Evolutionary conservation across 1,140 invertebrate genomes (phyloP), one percentile per base, ranked within the genome.

Genomic region (Euborellia annulipes): DNA sequence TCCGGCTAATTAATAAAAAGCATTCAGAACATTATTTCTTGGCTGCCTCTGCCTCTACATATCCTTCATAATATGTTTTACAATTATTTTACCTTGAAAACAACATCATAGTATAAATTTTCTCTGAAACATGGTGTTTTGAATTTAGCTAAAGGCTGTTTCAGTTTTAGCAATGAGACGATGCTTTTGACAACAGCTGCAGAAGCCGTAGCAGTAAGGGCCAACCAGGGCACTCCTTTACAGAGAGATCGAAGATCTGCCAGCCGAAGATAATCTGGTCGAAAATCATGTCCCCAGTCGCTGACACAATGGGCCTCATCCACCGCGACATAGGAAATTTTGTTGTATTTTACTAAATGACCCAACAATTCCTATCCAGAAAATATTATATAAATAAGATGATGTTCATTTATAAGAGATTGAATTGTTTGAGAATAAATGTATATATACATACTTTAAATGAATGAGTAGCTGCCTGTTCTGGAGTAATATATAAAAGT

Each of bases 261-360:
- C 2, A 98, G 63, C 63, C 84, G 90, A 3, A 95, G 69, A 63
- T 97, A 98, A 63, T 96, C 87, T 1, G 87, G 87, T 20, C 93
- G 68, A 62, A 98, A 98, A 64, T 97, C 92, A 65, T 98, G 93
- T 1, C 93, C 93, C 92, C 92, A 98, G 55, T 96, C 83, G 58
- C 87, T 93, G 0, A 97, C 90, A 70, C 93, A 98, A 63, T 98
- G 93, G 9, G 91, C 93, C 71, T 98, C 94, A 68, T 98, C 94
- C 11, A 98, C 83, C 18, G 78, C 69, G 50, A 82, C 68, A 53
- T 74, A 77, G 6, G 65, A 65, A 8, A 82, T 47, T 45, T 73
- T 66, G 27, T 67, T 62, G 47, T 61, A 62, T 36, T 68, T 63
- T 41, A 66, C 49, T 14, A 80, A 54, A 41, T 62, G 56, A 45